Evolutionary conservation across 2,113 vertebrate genomes (phyloP), one percentile per base, ranked within the genome.

Genomic region (Mustela lutreola): DNA sequence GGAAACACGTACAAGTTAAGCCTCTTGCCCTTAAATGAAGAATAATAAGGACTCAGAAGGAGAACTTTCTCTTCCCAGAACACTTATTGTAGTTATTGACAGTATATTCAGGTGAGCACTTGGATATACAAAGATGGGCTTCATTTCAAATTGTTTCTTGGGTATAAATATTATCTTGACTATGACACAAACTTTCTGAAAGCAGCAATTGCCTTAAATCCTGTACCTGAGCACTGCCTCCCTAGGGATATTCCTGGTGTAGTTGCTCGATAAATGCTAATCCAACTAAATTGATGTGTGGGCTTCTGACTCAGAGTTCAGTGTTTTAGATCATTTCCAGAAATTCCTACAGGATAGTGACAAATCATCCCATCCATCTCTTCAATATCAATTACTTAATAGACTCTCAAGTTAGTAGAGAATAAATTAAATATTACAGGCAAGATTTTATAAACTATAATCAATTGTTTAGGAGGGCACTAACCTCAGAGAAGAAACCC

Each of bases 391-490:
- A 19, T 92, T 76, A 75, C n/a, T 95, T 90, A 88, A 91, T 42
- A 85, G 16, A 60, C 18, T 93, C 31, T 91, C 16, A 95, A 82
- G 16, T 78, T 65, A 85, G 56, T 24, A 78, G 63, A 87, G 79
- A 93, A 91, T 1, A 81, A 90, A 80, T 81, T 36, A 75, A 62
- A 94, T 56, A 31, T 42, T 90, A 87, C 10, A 78, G 1, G 5
- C 21, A 84, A 88, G 3, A 79, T 45, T 90, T 75, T 89, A 11
- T 94, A 97, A 97, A 56, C 58, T 85, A 2, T 65, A 91, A 62
- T 92, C 36, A 97, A 93, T 96, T 70, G 88, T 91, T 96, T 97
- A 94, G 73, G 39, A 94, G 85, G 42, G 53, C 58, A 93, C 1
- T 53, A 15, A 83, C 48, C 60, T 71, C 89, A 70, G 92, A 73